Percentiles rank a stretch among this genome's conserved stretches.
phyloP scores from a whole-genome alignment of 2,797 vertebrate genomes.

The Sebastes glaucus region DNA sequence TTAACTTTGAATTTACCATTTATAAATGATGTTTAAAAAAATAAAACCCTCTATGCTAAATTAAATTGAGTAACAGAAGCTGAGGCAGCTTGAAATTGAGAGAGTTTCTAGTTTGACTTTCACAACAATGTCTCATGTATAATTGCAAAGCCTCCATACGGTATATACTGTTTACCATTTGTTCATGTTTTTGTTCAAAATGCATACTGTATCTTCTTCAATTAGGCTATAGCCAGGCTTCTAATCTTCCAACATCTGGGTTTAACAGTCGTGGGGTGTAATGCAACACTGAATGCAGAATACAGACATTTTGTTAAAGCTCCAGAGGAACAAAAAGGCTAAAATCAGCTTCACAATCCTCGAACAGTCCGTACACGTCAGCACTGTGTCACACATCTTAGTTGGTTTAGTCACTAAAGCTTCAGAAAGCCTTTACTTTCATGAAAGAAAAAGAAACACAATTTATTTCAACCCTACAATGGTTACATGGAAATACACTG shows the following conservation, averaged over 20 bases:
- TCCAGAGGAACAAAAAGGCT: slow-evolving; percentile 45
- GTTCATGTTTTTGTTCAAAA: slow-evolving; percentile 26
- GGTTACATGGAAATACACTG: slow-evolving; percentile 84
- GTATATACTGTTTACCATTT: slow-evolving; percentile 36
- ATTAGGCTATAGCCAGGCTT: slow-evolving; percentile 18
- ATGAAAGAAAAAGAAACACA: slow-evolving; percentile 79
- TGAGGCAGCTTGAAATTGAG: not conserved
- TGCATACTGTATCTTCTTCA: slow-evolving; percentile 6
- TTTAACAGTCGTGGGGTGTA: slow-evolving; percentile 44
- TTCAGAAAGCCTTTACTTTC: slow-evolving; percentile 58
- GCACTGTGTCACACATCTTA: slow-evolving; percentile 43
- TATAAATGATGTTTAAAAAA: not conserved
- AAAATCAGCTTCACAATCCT: slow-evolving; percentile 63
- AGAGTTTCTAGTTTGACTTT: not conserved
- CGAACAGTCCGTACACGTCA: slow-evolving; percentile 51
- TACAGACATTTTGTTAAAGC: slow-evolving; percentile 58
- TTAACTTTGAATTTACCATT: too few relatives aligned
- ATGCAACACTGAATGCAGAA: slow-evolving; percentile 56
- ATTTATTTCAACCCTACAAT: slow-evolving; percentile 83
- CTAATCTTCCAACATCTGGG: slow-evolving; percentile 25
- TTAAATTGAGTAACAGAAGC: not conserved
- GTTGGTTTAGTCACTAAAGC: slow-evolving; percentile 54
- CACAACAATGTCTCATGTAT: too few relatives aligned
- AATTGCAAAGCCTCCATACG: slow-evolving; percentile 22
- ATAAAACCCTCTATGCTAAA: not conserved